phyloP scores from a whole-genome alignment of 2,797 vertebrate genomes.

The Gymnocypris eckloni region DNA sequence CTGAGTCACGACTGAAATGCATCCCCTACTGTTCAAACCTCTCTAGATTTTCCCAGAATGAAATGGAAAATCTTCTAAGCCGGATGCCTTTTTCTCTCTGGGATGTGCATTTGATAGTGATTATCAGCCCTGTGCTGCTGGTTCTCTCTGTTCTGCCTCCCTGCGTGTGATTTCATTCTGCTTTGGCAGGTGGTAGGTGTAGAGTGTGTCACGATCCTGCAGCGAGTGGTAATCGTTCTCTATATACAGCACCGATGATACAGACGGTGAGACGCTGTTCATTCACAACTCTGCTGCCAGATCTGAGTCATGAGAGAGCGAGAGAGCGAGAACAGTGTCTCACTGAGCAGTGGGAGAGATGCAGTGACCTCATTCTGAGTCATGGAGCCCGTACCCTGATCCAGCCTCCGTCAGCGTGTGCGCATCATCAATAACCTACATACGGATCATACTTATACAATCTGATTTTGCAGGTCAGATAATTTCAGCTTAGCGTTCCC shows the following conservation, averaged over 20 bases:
- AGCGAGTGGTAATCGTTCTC: conserved; percentile 53
- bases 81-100: not conserved
- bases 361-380: conserved; percentile 75
- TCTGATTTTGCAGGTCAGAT: conserved; percentile 40
- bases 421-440: conserved; percentile 45
- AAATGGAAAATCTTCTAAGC: conserved; percentile 21
- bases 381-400: conserved; percentile 68
- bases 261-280: conserved; percentile 58
- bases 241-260: conserved; percentile 38
- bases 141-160: conserved; percentile 42
- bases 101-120: conserved; percentile 29
- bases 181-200: conserved; percentile 52
- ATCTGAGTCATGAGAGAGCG: conserved; percentile 67
- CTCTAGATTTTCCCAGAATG: conserved; percentile 25
- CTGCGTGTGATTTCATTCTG: conserved; percentile 39
- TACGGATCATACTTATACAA: conserved; percentile 27
- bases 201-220: conserved; percentile 59
- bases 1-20: conserved; percentile 12
- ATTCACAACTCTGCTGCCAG: conserved; percentile 70
- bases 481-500: conserved; percentile 24
- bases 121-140: conserved; percentile 1
- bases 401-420: conserved; percentile 47
- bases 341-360: conserved; percentile 66
- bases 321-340: conserved; percentile 51
- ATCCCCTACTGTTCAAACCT: conserved; percentile 19